phyloP scores from a whole-genome alignment of 2,797 vertebrate species.

The Apogon talboti region DNA sequence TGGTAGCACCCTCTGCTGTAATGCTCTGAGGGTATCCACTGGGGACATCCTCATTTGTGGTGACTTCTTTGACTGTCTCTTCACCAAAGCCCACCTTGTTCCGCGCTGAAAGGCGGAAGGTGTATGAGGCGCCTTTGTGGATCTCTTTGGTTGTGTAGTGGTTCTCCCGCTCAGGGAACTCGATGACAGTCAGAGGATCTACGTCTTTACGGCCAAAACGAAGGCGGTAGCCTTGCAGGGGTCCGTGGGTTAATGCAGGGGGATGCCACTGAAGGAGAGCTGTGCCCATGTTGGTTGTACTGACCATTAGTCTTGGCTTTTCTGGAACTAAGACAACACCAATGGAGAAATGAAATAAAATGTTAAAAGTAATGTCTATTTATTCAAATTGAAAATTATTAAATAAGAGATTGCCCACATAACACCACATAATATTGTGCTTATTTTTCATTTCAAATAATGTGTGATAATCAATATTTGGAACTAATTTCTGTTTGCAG shows the following conservation, averaged over 20 bases:
- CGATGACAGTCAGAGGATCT: conserved; percentile 91
- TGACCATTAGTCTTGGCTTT: conserved; percentile 95
- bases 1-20: conserved; percentile 90
- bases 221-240: conserved; percentile 94
- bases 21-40: conserved; percentile 96
- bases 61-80: conserved; percentile 96
- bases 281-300: conserved; percentile 98
- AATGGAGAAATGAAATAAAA: conserved; percentile 53
- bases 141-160: conserved; percentile 98
- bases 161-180: conserved; percentile 96
- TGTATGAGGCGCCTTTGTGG: conserved; percentile 95
- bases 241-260: conserved; percentile 91
- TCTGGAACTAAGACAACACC: conserved; percentile 91
- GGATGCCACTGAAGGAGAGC: conserved; percentile 98
- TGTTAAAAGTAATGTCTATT: conserved; percentile 17
- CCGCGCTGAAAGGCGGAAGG: conserved; percentile 94
- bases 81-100: conserved; percentile 99
- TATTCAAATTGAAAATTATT: too few species aligned
- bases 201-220: conserved; percentile 95
- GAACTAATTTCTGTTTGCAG: too few species aligned
- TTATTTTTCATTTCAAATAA: too few species aligned
- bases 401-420: too few species aligned
- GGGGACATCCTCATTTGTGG: conserved; percentile 92
- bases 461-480: too few species aligned
- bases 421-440: too few species aligned